Evolutionary conservation across 64 coral and sea anemone genomes (phyloP), one percentile per base, ranked within the genome.

Genomic region (Montipora cactus): DNA sequence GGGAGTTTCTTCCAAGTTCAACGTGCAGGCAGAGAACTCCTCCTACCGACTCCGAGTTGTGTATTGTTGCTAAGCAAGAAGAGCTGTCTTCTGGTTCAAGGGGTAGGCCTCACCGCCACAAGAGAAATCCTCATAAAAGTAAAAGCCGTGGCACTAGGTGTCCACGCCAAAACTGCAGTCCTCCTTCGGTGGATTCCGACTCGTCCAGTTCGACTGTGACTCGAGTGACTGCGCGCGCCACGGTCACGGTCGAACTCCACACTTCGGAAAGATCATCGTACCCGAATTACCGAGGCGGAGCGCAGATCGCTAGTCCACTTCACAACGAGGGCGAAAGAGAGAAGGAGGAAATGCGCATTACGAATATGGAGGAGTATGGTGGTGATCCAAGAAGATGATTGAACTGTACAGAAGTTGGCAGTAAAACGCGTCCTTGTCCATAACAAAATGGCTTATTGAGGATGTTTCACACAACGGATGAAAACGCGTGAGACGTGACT

Each of bases 171-270:
- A 83, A 83, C 58, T 20, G 55, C 49, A 55, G 48, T 44, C 53
- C 67, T 59, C 67, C 80, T 67, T 12, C 79, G 19, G 61, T 79
- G 47, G 96, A 98, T 77, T 91, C 92, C 44, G 96, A 98, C 52
- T 98, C 96, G 44, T 95, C 96, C 20, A 98, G 96, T 70, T 98
- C 96, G 23, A 93, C 92, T 10, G 96, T 98, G 55, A 93, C 96
- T 47, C 89, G 93, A 50, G 96, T 98, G 9, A 98, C 93, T 10
- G 93, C 96, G 47, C 94, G 93, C 58, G 96, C 96, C n/a, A 98
- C 96, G 45, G 96, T 98, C 16, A 98, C 96, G 4, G 93, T 98
- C 66, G 81, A 98, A 73, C 89, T 98, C 0, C 92, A 94, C 22
- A 64, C 87, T 47, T 19, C 82, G 12, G 82, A 86, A 8, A 50